phyloP scores from a whole-genome alignment of 2,888 invertebrate genomes.

The Lochmaea crataegi region DNA sequence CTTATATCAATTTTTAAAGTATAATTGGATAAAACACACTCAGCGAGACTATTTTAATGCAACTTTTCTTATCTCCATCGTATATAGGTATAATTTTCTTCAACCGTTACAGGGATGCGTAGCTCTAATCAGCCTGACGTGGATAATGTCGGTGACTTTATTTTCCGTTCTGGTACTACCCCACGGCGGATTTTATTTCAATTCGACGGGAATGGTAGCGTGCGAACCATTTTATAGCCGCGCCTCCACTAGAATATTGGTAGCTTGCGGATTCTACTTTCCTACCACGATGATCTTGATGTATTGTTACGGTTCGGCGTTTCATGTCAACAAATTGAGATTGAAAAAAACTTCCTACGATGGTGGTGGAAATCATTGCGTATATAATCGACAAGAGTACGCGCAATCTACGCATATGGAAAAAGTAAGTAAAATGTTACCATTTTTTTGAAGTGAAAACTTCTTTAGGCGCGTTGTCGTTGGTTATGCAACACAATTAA shows the following conservation, averaged over 20 bases:
- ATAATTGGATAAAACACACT: too few relatives aligned
- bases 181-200: conserved; percentile 89
- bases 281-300: conserved; percentile 92
- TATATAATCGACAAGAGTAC: conserved; percentile 64
- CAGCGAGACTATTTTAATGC: too few relatives aligned
- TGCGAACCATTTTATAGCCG: conserved; percentile 90
- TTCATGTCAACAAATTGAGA: conserved; percentile 86
- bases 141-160: conserved; percentile 85
- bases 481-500: too few relatives aligned
- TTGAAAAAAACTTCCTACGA: conserved; percentile 68
- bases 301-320: conserved; percentile 92
- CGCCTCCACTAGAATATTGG: conserved; percentile 77
- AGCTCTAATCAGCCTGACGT: conserved; percentile 84
- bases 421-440: conserved; percentile 66
- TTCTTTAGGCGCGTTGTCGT: too few relatives aligned
- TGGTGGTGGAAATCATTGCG: conserved; percentile 55
- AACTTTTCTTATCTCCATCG: not conserved
- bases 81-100: not conserved
- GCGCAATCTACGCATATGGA: conserved; percentile 67
- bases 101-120: conserved; percentile 80
- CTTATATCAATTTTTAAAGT: too few relatives aligned
- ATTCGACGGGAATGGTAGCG: conserved; percentile 85
- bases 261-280: conserved; percentile 90
- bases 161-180: conserved; percentile 87
- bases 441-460: too few relatives aligned